A percentile compares a stretch with the other conserved stretches of the same genome.
These are phyloP conservation scores for Peromyscus aztecus DNA, from an alignment of 2,797 vertebrate genomes.

Conservation along the genomic window DNA sequence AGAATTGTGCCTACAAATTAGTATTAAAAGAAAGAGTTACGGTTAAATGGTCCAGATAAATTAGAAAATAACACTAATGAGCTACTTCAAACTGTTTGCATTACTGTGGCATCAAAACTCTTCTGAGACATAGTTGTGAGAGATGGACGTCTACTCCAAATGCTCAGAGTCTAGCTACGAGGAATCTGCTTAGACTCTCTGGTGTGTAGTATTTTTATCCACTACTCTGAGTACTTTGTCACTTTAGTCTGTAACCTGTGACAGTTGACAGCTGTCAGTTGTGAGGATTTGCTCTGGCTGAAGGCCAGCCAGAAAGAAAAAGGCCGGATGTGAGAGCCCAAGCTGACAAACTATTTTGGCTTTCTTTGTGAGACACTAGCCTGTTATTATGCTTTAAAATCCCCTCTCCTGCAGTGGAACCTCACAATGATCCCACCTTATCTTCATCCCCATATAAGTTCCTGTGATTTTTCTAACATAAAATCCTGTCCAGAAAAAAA, in stretches of 20 bases:
- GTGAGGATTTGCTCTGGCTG: slow-evolving; percentile 65
- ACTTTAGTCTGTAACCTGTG: slow-evolving; percentile 75
- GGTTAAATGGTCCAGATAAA: background rate
- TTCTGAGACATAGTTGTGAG: background rate
- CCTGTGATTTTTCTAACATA: slow-evolving; percentile 16
- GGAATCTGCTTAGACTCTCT: slow-evolving; percentile 21
- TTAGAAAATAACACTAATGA: background rate
- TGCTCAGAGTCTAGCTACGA: slow-evolving; percentile 18
- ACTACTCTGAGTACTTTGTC: slow-evolving; percentile 58
- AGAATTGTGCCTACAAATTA: background rate
- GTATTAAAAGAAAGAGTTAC: background rate
- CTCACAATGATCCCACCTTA: background rate
- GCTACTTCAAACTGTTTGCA: background rate
- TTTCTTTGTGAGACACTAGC: slow-evolving; percentile 31
- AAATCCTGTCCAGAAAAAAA: background rate
- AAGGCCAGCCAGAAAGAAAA: slow-evolving; percentile 57
- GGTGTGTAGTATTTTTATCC: slow-evolving; percentile 65
- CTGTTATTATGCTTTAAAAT: slow-evolving; percentile 50
- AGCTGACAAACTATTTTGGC: slow-evolving; percentile 39
- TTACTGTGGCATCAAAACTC: background rate
- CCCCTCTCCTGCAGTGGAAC: background rate
- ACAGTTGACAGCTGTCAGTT: slow-evolving; percentile 73
- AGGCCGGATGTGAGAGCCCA: background rate
- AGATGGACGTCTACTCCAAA: background rate
- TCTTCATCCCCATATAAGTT: slow-evolving; percentile 8